Evolutionary conservation across 2,113 vertebrate species (phyloP), one percentile per base, ranked within the genome.

Genomic region (Herpetotheres cachinnans): DNA sequence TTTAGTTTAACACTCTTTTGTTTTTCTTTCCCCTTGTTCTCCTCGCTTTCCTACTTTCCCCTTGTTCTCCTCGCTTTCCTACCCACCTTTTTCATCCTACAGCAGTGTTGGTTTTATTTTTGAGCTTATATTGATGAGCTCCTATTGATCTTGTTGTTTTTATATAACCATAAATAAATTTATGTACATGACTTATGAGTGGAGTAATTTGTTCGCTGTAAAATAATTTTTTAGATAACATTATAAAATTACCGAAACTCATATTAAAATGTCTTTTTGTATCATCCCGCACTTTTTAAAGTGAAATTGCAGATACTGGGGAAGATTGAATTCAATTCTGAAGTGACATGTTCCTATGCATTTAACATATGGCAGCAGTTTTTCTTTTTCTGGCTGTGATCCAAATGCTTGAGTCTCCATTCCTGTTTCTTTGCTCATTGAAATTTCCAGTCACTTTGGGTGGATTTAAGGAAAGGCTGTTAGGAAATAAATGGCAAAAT

Each of bases 361-460:
- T 95, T 95, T 94, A 91, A 80, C 86, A 91, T 54, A 93, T 77
- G 61, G 73, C 52, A 89, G 56, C 78, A 91, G 81, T 27, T 78
- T 91, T 95, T 78, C 34, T 67, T 89, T 82, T 76, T 66, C 91
- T 96, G 92, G 91, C 65, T 72, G 11, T 56, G 49, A 69, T 85
- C 74, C 93, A 95, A 54, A 61, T 1, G 2, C n/a, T 82, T 44
- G 29, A 82, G n/a, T 61, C 72, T 62, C 72, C 46, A 34, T 80
- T 86, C n/a, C 82, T 67, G n/a, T 65, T 89, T 65, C 88, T 84
- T 50, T 94, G n/a, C 55, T 95, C 10, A 25, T 42, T 89, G 56
- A 82, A 78, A 85, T 13, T 71, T 74, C 65, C 49, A 69, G 30
- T 87, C 54, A n/a, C 34, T 91, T 82, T 82, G 54, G 56, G 32